Evolutionary conservation across 2,888 invertebrate genomes (phyloP), one percentile per base, ranked within the genome.

Genomic region (Cordylochernes scorpioides): DNA sequence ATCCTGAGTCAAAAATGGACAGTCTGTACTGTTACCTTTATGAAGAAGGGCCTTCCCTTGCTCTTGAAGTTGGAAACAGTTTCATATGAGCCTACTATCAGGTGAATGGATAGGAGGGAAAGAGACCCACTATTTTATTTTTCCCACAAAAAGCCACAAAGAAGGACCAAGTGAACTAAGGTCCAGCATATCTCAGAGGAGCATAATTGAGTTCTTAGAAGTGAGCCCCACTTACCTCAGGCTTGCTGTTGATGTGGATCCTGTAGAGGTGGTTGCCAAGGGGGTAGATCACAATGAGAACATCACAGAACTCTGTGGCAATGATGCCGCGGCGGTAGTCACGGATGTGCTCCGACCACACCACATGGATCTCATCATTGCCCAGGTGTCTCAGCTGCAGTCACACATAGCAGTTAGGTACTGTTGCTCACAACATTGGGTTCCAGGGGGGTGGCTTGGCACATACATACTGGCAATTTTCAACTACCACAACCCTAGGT

Each of bases 241-340:
- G 67, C 49, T 82, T 82, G 44, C 77, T 65, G 40, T 73, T 68
- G 33, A 88, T 72, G 35, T 84, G 80, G 43, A 84, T 71, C 34
- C 88, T 64, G 52, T 73, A 75, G 34, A 91, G 58, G 29, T 73
- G 71, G 47, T 74, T 74, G 29, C 49, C 46, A 45, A 91, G 59
- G 3, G 94, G 91, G 60, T 97, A 94, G 46, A 99, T 74, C 25
- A 73, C 77, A 48, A 97, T 82, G 36, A 97, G 65, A 39, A 97
- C 82, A 61, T 97, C 97, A 53, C 91, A 94, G 63, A 97, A 97
- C 59, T 97, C 91, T 8, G 97, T 97, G 30, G 94, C 88, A 49
- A 99, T 71, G 45, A 91, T 88, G 49, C 86, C 86, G 32, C 91
- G 67, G 34, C 86, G 66, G 60, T 97, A 97, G 49, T 88, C 82